Evolutionary conservation across 2,888 invertebrate genomes (phyloP), one percentile per base, ranked within the genome.

Genomic region (Cephonodes hylas): DNA sequence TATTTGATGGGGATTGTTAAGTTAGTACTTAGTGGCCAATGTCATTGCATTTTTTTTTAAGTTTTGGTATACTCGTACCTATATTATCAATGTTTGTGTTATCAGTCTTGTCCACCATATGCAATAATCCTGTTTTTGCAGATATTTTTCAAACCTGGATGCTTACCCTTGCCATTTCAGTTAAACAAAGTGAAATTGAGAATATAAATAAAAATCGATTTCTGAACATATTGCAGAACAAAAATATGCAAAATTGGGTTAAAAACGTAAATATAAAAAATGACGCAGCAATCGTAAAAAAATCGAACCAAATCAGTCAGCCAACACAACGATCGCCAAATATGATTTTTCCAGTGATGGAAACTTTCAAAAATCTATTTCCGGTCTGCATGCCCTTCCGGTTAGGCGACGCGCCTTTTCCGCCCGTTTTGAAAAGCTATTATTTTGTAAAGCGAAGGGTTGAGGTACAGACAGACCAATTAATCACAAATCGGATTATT

Each of bases 331-430:
- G 67, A 66, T 62, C 31, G 27, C 64, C 58, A 63, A 70, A 70
- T 66, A 15, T 2, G 61, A 68, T 81, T 81, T 83, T 83, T 80
- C 76, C 73, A 70, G 60, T 73, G 73, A 80, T 80, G 77, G 77
- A 70, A 81, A 85, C 78, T 86, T 85, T 84, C 88, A 88, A 91
- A 91, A 89, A 89, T 88, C 90, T 88, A 90, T 91, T 89, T 89
- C 90, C 91, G 68, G 86, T 90, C 89, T 88, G 87, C 84, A 85
- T 86, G 68, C 71, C 66, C 75, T 82, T 88, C 88, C 89, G 84
- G 80, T 75, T 64, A 44, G 72, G 75, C 75, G 72, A 75, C 75
- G 75, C 70, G 63, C 72, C 64, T 69, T 74, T 81, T 86, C 86
- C 83, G 84, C 83, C 74, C 74, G 74, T 83, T 81, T 83, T 84